Percentiles rank a stretch among this genome's conserved stretches.
Evolutionary conservation across 1,140 invertebrate species (phyloP).

Genomic region (Drosophila pachea): DNA sequence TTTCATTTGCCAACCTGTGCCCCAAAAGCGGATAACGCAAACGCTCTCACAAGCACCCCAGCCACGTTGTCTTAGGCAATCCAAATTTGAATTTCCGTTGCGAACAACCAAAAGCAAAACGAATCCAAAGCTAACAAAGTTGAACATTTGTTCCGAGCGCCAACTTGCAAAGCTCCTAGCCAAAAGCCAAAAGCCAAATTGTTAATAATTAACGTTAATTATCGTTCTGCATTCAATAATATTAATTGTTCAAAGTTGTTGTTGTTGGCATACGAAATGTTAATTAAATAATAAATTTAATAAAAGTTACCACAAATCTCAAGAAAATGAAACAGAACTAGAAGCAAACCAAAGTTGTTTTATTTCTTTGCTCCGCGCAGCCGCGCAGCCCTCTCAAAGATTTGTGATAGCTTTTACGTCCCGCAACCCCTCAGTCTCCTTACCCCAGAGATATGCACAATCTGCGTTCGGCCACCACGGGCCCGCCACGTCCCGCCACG

Average conservation of each 20-base stretch:
- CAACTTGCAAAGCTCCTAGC: conserved; percentile 5
- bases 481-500: too few relatives aligned
- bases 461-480: too few relatives aligned
- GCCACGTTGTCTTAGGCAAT: conserved; percentile 52
- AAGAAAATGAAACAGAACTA: conserved; percentile 33
- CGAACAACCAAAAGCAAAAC: neutral
- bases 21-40: conserved; percentile 69
- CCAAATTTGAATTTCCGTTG: conserved; percentile 28
- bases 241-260: conserved; percentile 69
- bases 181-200: neutral
- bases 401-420: conserved; percentile 68
- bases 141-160: conserved; percentile 37
- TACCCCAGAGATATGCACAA: too few relatives aligned
- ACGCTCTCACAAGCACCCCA: conserved; percentile 69
- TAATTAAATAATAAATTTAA: conserved; percentile 61
- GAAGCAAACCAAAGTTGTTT: conserved; percentile 67
- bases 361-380: conserved; percentile 49
- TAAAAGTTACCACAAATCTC: conserved; percentile 79
- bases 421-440: neutral
- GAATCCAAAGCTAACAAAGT: neutral
- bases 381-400: conserved; percentile 50
- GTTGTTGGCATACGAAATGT: conserved; percentile 70
- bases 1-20: conserved; percentile 9
- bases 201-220: conserved; percentile 17
- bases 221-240: conserved; percentile 17